Percentiles rank a stretch among this genome's conserved stretches.
These are phyloP conservation scores for Callyntrura guangdongensis DNA, from an alignment of 2,888 invertebrate genomes.

Conservation along the genomic window DNA sequence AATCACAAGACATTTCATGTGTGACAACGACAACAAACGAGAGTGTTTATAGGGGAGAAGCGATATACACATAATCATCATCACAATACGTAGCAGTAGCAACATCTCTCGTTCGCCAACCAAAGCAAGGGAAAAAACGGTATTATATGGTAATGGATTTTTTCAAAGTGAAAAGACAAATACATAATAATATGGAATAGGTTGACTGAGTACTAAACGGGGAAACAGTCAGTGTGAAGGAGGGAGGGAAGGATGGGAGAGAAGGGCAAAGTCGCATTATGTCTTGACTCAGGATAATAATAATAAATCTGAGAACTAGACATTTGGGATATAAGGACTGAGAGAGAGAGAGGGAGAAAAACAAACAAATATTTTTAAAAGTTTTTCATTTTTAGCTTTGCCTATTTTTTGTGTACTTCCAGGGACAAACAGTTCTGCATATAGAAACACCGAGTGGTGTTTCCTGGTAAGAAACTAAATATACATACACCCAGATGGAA, in stretches of 20 bases:
- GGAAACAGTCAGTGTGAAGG: too few relatives aligned
- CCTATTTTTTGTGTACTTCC: neutral
- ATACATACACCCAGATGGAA: neutral
- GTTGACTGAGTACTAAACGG: too few relatives aligned
- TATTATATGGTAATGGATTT: neutral
- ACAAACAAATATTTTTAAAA: constrained; percentile 22
- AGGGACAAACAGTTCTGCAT: neutral
- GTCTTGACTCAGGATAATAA: neutral
- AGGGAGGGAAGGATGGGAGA: too few relatives aligned
- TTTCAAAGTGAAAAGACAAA: constrained; percentile 3
- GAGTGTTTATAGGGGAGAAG: neutral
- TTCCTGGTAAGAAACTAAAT: neutral
- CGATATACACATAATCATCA: too few relatives aligned
- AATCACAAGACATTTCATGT: constrained; percentile 33
- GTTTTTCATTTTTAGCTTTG: neutral
- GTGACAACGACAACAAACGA: constrained; percentile 23
- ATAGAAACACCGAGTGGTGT: neutral
- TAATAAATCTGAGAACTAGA: constrained; percentile 22
- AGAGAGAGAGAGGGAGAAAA: neutral
- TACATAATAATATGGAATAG: too few relatives aligned
- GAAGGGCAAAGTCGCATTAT: too few relatives aligned
- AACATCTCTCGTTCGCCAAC: too few relatives aligned
- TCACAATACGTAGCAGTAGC: too few relatives aligned
- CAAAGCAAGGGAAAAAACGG: neutral
- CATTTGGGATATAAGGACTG: too few relatives aligned